These are phyloP conservation scores for Ptycholaimellus sp. DNA, from an alignment of 2,888 invertebrate species.

Conservation along the genomic window DNA sequence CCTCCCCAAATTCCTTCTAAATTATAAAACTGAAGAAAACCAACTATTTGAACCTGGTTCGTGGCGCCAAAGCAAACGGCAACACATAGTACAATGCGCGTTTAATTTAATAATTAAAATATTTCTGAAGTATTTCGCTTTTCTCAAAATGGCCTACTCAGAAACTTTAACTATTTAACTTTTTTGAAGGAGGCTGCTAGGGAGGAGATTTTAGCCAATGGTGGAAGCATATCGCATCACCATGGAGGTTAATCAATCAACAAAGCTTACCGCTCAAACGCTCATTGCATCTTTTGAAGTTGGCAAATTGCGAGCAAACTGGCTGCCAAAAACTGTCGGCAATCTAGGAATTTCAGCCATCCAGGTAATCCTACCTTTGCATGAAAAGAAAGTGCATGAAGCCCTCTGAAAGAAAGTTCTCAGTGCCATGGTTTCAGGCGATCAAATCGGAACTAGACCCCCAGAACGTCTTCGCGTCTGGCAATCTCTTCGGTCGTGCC, in stretches of 20 bases:
- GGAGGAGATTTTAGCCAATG: constrained; percentile 66
- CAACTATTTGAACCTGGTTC: not conserved
- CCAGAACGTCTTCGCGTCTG: constrained; percentile 67
- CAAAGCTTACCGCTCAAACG: constrained; percentile 3
- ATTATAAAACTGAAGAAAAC: not conserved
- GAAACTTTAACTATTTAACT: too few relatives aligned
- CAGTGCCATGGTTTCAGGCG: constrained; percentile 28
- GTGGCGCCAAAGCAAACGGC: too few relatives aligned
- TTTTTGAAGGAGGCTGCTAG: constrained; percentile 45
- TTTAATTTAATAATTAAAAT: too few relatives aligned
- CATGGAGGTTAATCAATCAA: constrained; percentile 40
- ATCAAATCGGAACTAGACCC: constrained; percentile 72
- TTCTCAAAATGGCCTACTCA: too few relatives aligned
- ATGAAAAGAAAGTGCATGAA: too few relatives aligned
- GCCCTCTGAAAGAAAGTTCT: too few relatives aligned
- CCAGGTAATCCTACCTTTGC: constrained; percentile 19
- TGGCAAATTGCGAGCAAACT: constrained; percentile 64
- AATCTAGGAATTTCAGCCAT: constrained; percentile 50
- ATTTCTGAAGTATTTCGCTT: too few relatives aligned
- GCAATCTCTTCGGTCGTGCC: constrained; percentile 42
- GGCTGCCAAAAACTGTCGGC: constrained; percentile 62
- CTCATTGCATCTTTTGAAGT: constrained; percentile 30
- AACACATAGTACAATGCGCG: too few relatives aligned
- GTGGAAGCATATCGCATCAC: constrained; percentile 80
- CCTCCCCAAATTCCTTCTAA: not conserved